Evolutionary conservation across 2,113 vertebrate species (phyloP).

Genomic region (Ceyx melanurus): DNA sequence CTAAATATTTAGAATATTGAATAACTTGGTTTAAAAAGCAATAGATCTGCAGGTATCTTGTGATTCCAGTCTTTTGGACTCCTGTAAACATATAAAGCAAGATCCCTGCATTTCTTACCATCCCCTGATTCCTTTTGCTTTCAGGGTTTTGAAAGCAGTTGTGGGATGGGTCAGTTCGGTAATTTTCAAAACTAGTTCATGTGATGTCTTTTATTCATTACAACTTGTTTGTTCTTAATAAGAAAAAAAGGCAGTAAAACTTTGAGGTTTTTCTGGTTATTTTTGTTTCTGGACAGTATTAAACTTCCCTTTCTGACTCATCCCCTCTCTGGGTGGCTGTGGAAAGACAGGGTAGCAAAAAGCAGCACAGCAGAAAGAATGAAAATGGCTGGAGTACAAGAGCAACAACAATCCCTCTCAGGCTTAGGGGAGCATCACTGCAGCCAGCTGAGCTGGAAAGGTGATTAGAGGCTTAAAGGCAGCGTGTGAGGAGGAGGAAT

Average conservation of each 20-base stretch:
- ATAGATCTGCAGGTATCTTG: neutral
- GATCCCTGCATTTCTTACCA: neutral
- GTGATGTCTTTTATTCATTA: neutral
- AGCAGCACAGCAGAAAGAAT: neutral
- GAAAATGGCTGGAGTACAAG: neutral
- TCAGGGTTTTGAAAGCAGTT: neutral
- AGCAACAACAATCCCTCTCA: neutral
- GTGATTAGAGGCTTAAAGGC: neutral
- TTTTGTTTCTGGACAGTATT: slow-evolving; percentile 24
- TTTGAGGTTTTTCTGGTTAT: slow-evolving; percentile 43
- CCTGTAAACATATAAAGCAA: neutral
- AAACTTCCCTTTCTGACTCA: slow-evolving; percentile 46
- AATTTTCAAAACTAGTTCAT: neutral
- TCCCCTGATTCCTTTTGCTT: neutral
- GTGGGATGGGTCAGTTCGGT: neutral
- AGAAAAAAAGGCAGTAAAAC: slow-evolving; percentile 17
- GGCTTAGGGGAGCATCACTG: neutral
- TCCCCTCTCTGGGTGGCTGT: neutral
- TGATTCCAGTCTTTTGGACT: neutral
- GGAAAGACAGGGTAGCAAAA: neutral
- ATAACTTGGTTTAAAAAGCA: neutral
- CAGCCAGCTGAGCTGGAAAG: neutral
- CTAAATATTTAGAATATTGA: neutral
- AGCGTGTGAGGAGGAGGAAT: neutral
- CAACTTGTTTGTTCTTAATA: neutral